Percentiles rank a stretch among this genome's conserved stretches.
phyloP scores from a whole-genome alignment of 1,140 invertebrate genomes.

The Drosophila obscura region DNA sequence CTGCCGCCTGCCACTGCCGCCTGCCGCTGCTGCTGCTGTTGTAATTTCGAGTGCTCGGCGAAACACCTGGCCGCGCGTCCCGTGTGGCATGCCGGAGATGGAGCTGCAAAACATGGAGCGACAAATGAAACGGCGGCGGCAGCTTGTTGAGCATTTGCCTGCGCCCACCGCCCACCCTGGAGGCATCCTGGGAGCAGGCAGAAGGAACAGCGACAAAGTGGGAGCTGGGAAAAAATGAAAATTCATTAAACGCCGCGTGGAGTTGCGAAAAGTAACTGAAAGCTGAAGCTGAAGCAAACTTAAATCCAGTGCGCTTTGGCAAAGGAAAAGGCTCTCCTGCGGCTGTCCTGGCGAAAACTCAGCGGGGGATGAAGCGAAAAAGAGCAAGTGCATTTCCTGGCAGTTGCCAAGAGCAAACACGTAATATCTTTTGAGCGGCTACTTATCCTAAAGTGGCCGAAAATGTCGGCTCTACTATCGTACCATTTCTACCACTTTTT shows the following conservation, averaged over 20 bases:
- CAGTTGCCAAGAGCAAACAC: constrained; percentile 62
- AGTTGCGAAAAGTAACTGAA: constrained; percentile 54
- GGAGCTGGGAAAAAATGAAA: constrained; percentile 30
- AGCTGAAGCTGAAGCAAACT: constrained; percentile 53
- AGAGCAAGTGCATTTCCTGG: constrained; percentile 63
- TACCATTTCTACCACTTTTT: too few relatives aligned
- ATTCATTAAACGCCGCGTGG: constrained; percentile 69
- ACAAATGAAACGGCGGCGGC: constrained; percentile 37
- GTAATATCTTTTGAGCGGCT: constrained; percentile 70
- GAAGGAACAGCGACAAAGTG: constrained; percentile 8
- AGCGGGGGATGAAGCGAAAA: constrained; percentile 8
- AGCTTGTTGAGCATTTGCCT: constrained; percentile 53
- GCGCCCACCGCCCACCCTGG: neutral
- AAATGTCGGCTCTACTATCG: too few relatives aligned
- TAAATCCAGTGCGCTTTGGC: constrained; percentile 65
- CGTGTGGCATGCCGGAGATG: constrained; percentile 22
- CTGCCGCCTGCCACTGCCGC: constrained; percentile 31
- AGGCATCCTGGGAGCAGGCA: neutral
- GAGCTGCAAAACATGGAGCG: constrained; percentile 24
- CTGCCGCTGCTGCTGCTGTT: constrained; percentile 30
- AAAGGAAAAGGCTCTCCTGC: constrained; percentile 29
- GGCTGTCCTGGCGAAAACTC: neutral
- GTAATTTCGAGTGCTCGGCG: constrained; percentile 46
- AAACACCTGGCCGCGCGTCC: constrained; percentile 42
- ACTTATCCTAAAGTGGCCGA: constrained; percentile 51